Evolutionary conservation across 2,797 vertebrate genomes (phyloP), one percentile per base, ranked within the genome.

Genomic region (Antennarius maculatus): DNA sequence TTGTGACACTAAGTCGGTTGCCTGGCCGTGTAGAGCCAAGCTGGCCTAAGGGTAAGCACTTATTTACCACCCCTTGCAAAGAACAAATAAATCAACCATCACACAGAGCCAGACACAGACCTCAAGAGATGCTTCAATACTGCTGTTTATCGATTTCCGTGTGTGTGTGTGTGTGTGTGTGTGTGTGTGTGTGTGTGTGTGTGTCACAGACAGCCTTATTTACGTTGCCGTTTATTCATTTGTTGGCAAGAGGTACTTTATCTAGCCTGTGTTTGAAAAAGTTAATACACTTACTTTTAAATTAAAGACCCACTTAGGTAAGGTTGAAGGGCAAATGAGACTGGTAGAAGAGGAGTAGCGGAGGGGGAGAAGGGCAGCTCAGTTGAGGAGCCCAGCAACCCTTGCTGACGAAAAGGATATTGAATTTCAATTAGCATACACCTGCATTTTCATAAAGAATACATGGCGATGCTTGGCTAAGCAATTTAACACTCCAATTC

Each of bases 381-480:
- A 57, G 75, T 71, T 74, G 71, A 85, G 72, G 76, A 86, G 84
- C 85, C 83, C 86, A 71, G 73, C 80, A 86, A 90, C 82, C 86
- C 59, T 43, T 84, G 74, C 88, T 81, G 86, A 91, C 58, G 78
- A 88, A 84, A 87, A 88, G 72, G 85, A 88, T 92, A 93, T 90
- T 92, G 92, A 91, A 91, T 92, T 92, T 89, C 90, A 93, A 88
- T 93, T 91, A 90, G 84, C 71, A 53, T 78, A 88, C 82, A 83
- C 78, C 87, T 88, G 80, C 79, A 92, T 92, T 92, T 92, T 88
- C 91, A 93, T 89, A 90, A 86, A 86, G 84, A 80, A 84, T 90
- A 90, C 87, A 90, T 85, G 86, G 80, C 72, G 63, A 89, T 86
- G 82, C 88, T 90, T 81, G 79, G 81, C 79, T 88, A 88, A 90